Conservation (phyloP, 2,113 vertebrate genomes). For the Hymenochirus boettgeri region DNA sequence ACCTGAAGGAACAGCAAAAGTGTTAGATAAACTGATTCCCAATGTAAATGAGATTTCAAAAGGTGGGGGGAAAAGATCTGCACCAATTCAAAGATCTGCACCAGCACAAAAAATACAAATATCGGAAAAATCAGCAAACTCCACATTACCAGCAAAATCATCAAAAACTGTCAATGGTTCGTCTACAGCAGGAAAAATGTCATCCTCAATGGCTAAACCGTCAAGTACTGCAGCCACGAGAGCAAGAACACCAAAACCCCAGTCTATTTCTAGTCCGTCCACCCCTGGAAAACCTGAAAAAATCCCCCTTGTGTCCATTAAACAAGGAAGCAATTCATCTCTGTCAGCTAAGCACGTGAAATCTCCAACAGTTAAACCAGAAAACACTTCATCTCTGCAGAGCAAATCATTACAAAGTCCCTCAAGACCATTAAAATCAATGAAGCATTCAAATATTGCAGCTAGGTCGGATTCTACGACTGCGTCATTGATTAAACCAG, state of each 20-base stretch:
- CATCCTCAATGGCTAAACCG: constrained; percentile 2
- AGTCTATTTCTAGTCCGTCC: not conserved
- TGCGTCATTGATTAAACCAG: not conserved
- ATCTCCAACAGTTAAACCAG: constrained; percentile 8
- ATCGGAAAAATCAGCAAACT: constrained; percentile 10
- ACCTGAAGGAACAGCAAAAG: not conserved
- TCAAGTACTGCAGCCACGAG: not conserved
- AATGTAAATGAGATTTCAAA: not conserved
- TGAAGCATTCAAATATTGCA: not conserved
- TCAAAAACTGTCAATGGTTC: not conserved
- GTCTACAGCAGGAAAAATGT: not conserved
- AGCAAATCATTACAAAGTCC: not conserved
- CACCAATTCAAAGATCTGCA: constrained; percentile 5
- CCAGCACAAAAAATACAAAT: constrained; percentile 6
- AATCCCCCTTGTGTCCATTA: not conserved
- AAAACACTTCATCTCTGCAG: not conserved
- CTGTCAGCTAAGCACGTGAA: constrained; percentile 15
- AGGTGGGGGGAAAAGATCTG: not conserved
- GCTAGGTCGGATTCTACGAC: not conserved
- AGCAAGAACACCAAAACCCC: constrained; percentile 16
- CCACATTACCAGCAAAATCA: constrained; percentile 12
- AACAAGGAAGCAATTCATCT: not conserved
- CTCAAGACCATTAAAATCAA: not conserved
- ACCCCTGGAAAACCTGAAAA: not conserved
- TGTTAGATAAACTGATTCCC: constrained; percentile 4